Base-by-base conservation (phyloP, 2,113 vertebrate genomes). In the Colius striatus region DNA sequence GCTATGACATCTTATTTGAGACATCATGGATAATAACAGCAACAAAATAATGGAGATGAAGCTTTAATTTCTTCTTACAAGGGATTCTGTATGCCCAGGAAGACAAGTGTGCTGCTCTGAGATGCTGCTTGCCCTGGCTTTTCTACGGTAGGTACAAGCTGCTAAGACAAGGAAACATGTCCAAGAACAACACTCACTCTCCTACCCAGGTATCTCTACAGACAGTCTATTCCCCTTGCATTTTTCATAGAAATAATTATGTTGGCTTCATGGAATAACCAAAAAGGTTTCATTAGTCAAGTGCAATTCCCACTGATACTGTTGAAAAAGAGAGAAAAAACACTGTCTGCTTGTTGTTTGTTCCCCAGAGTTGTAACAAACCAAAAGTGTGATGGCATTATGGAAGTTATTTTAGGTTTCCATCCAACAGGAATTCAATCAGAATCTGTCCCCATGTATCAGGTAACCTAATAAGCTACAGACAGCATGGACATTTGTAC, bases 81-180 rank as follows among this genome's bases (percentile, higher is more conserved):
- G 41, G 67, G 22, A n/a, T 9, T 2, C 1, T 17, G n/a, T 54
- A 38, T 30, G 19, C n/a, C 18, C 1, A 1, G 48, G 29, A 72
- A 53, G 41, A 34, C 0, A 0, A 8, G 6, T 11, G 17, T 2
- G 0, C 36, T 36, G 65, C 29, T 50, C 51, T 19, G 10, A 61
- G 41, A 36, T 23, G 18, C 15, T 43, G 50, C 32, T 41, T 19
- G 30, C 34, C 21, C 32, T 11, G 13, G 16, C 11, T 55, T 57
- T 60, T 16, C 25, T 23, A 13, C 6, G 18, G 21, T 11, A 5
- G 26, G 36, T 23, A 34, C 19, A 22, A 27, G 41, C 20, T 77
- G 26, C 34, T 32, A 45, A 78, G 22, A 14, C 34, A 67, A 67
- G 53, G 26, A 57, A 73, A 77, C 8, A 4, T 14, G 7, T 23